A percentile compares a stretch with the other conserved stretches of the same genome.
Conservation (phyloP, 2,113 vertebrate genomes). For the Numenius arquata region DNA sequence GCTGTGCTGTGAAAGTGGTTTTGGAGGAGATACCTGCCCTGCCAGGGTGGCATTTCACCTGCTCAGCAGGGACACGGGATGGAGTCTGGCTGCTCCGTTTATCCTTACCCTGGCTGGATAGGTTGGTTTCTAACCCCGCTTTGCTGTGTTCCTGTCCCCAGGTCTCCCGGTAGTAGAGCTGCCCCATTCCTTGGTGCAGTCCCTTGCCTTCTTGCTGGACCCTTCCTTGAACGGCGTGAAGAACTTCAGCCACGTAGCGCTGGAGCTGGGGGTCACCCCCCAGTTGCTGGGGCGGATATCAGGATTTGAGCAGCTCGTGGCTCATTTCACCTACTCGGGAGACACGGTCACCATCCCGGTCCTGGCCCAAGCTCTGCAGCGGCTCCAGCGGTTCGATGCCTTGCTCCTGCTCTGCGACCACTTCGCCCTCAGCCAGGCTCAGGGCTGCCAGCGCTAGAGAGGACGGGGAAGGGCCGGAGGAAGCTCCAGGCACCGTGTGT, state of each 20-base stretch:
- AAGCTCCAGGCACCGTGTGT: neutral
- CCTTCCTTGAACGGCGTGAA: constrained; percentile 6
- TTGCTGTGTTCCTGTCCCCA: neutral
- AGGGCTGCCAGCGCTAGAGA: neutral
- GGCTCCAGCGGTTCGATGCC: constrained; percentile 46
- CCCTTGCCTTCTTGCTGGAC: constrained; percentile 51
- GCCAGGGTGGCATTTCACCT: neutral
- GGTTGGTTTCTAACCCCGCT: neutral
- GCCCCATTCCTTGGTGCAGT: constrained; percentile 43
- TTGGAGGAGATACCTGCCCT: neutral
- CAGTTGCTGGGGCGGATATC: constrained; percentile 31
- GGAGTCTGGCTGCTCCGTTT: neutral
- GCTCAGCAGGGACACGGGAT: neutral
- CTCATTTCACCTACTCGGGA: neutral
- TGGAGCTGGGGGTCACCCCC: constrained; percentile 28
- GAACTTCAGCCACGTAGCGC: constrained; percentile 59
- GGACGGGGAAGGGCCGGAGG: accelerated
- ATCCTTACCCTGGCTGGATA: accelerated
- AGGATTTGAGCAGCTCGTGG: constrained; percentile 51
- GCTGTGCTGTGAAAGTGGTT: neutral
- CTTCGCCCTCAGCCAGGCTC: neutral
- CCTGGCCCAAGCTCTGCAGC: constrained; percentile 46
- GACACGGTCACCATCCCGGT: neutral
- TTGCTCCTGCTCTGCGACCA: constrained; percentile 60
- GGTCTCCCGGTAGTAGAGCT: constrained; percentile 51